Evolutionary conservation across 2,113 vertebrate species (phyloP).

Genomic region (Neogale vison): DNA sequence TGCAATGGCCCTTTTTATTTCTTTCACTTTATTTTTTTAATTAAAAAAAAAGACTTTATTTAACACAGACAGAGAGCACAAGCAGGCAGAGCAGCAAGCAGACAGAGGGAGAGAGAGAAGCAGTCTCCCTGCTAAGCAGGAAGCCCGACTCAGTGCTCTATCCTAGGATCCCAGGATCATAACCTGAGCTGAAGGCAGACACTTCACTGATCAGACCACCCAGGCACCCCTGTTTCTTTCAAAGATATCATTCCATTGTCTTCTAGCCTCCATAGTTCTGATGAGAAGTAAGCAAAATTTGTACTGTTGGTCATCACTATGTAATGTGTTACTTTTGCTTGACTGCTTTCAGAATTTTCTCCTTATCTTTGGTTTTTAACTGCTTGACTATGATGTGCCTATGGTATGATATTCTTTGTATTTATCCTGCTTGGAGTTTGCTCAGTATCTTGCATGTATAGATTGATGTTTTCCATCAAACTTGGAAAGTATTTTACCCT

Average conservation of each 20-base stretch:
- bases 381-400: neutral
- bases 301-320: neutral
- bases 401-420: neutral
- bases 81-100: neutral
- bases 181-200: neutral
- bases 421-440: neutral
- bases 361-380: neutral
- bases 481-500: neutral
- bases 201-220: neutral
- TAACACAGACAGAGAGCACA: neutral
- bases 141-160: neutral
- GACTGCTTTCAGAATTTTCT: neutral
- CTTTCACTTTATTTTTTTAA: neutral
- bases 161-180: neutral
- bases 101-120: neutral
- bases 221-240: neutral
- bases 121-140: neutral
- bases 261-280: neutral
- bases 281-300: neutral
- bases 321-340: neutral
- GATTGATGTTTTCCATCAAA: neutral
- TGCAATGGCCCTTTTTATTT: neutral
- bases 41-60: neutral
- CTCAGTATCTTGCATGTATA: neutral
- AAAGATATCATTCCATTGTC: neutral